phyloP scores from a whole-genome alignment of 2,797 vertebrate genomes.

The Etheostoma nigrum region DNA sequence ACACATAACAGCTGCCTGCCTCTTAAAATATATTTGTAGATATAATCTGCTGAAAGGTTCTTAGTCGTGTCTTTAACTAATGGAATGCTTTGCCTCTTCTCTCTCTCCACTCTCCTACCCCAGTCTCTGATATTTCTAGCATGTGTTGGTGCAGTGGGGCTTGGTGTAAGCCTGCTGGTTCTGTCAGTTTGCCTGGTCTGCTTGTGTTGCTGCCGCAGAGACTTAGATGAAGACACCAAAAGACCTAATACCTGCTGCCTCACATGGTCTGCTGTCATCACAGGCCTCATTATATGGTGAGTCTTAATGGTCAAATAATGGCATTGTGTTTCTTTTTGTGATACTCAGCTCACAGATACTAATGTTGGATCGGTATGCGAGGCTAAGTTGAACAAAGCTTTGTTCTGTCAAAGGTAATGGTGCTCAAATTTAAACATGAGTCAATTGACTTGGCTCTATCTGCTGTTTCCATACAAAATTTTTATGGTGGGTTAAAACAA shows the following conservation, averaged over 20 bases:
- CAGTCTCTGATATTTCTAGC: slow-evolving; percentile 92
- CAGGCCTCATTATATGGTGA: slow-evolving; percentile 95
- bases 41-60: slow-evolving; percentile 9
- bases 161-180: slow-evolving; percentile 90
- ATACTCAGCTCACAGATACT: not conserved
- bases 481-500: not conserved
- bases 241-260: slow-evolving; percentile 86
- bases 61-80: slow-evolving; percentile 11
- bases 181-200: slow-evolving; percentile 87
- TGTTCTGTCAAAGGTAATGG: slow-evolving; percentile 3
- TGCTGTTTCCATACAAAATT: not conserved
- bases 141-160: slow-evolving; percentile 86
- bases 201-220: slow-evolving; percentile 86
- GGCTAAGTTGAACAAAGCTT: not conserved
- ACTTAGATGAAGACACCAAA: slow-evolving; percentile 86
- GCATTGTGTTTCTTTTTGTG: not conserved
- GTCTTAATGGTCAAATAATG: slow-evolving; percentile 53
- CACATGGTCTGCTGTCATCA: slow-evolving; percentile 89
- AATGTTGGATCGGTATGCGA: not conserved
- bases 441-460: slow-evolving; percentile 1
- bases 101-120: not conserved
- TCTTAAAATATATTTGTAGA: not conserved
- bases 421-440: slow-evolving; percentile 8
- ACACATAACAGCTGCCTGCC: not conserved
- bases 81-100: not conserved